A percentile compares a stretch with the other conserved stretches of the same genome.
Evolutionary conservation across 2,797 vertebrate genomes (phyloP).

Genomic region (Spea hammondii): DNA sequence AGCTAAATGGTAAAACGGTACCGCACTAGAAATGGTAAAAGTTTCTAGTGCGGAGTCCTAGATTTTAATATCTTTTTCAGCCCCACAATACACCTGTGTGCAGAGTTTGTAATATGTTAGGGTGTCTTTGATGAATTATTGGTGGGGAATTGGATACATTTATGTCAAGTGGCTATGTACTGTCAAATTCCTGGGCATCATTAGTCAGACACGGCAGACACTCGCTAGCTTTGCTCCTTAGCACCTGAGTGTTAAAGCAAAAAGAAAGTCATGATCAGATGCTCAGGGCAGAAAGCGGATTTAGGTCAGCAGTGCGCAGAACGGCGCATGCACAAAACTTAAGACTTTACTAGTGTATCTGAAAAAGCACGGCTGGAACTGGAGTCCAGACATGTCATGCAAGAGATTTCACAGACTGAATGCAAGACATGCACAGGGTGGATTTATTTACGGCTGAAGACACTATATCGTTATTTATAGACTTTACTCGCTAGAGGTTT

Average conservation of each 20-base stretch:
- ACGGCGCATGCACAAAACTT: slow-evolving; percentile 26
- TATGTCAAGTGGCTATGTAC: neutral
- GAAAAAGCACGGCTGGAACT: neutral
- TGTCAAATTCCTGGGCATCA: slow-evolving; percentile 4
- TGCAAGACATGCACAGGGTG: too few relatives aligned
- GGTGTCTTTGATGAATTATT: too few relatives aligned
- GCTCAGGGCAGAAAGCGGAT: slow-evolving; percentile 37
- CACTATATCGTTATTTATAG: too few relatives aligned
- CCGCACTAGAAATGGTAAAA: too few relatives aligned
- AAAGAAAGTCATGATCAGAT: slow-evolving; percentile 19
- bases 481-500: too few relatives aligned
- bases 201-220: slow-evolving; percentile 14
- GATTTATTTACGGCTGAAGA: too few relatives aligned
- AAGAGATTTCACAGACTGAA: neutral
- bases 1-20: too few relatives aligned
- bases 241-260: slow-evolving; percentile 15
- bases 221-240: slow-evolving; percentile 13
- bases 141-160: too few relatives aligned
- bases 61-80: too few relatives aligned
- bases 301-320: slow-evolving; percentile 18
- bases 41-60: too few relatives aligned
- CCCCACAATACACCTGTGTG: too few relatives aligned
- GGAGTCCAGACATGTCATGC: neutral
- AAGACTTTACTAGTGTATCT: neutral
- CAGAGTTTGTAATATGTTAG: too few relatives aligned